Base-by-base conservation (phyloP, 2,113 vertebrate species). In the Aythya baeri region DNA sequence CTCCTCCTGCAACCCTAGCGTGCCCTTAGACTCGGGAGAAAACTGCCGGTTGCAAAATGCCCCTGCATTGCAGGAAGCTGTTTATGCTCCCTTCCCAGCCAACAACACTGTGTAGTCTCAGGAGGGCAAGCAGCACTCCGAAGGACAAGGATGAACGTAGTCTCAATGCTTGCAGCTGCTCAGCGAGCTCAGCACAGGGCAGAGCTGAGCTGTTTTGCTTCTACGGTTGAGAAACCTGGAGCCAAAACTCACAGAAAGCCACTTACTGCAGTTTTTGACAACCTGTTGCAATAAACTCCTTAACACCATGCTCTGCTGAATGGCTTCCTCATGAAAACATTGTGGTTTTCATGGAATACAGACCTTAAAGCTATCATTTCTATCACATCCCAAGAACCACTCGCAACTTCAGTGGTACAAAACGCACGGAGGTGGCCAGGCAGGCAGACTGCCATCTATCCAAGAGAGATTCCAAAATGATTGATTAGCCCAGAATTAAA, bases 41-140 rank as follows among this genome's bases (percentile, higher is more conserved):
- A 81, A 80, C 52, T 88, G 88, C 86, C 76, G 74, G 88, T 26
- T 88, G 52, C 73, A 93, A 76, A 88, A 57, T 46, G 80, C 20
- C 80, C 46, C 80, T 86, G 86, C 76, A 52, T 29, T 88, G 86
- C 92, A 94, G 88, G 92, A 88, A 93, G 80, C 66, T 55, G 70
- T 34, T 91, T 52, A 46, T 1, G 0, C 80, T 91, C 41, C 65
- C 73, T 52, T 38, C 76, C 25, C 88, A 86, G 94, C 61, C 92
- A 94, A 44, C 67, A 61, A 8, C 36, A 11, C 76, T 13, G 7
- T 0, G 0, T 2, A 67, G 73, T 57, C 83, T 92, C 34, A 4
- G 59, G 78, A 79, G 72, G 32, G 22, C 81, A 71, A 50, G 46
- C 32, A 76, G 27, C 25, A 11, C 57, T 57, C 43, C 14, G 21